phyloP scores from a whole-genome alignment of 2,113 vertebrate species.

The Salvelinus sp. region DNA sequence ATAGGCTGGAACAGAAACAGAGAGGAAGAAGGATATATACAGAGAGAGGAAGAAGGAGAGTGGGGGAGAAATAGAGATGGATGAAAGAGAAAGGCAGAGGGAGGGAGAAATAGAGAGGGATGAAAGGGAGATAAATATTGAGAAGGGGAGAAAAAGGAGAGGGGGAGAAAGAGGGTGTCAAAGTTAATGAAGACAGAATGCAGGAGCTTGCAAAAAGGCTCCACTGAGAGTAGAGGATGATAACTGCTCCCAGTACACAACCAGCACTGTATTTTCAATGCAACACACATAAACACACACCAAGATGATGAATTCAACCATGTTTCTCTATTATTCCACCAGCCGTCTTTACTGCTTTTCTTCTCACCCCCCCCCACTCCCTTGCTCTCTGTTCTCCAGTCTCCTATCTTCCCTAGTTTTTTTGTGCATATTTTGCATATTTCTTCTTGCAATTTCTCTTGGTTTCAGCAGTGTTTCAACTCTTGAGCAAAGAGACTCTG shows the following conservation, averaged over 20 bases:
- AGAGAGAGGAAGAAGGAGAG: background rate
- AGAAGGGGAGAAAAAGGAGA: background rate
- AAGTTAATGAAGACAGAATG: background rate
- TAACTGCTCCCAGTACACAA: background rate
- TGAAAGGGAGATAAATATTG: background rate
- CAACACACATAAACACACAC: slow-evolving; percentile 10
- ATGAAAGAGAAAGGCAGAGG: no score
- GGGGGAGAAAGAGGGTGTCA: background rate
- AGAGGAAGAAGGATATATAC: no score
- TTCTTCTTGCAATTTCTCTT: no score
- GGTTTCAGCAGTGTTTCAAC: no score
- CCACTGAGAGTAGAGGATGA: background rate
- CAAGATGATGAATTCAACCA: background rate
- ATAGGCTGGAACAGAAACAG: no score
- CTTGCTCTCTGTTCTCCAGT: no score
- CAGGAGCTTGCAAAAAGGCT: background rate
- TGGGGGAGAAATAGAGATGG: background rate
- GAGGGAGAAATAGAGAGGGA: no score
- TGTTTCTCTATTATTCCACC: background rate
- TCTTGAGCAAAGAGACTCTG: no score
- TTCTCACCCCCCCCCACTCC: no score
- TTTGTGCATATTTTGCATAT: no score
- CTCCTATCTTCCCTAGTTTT: no score
- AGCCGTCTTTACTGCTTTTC: no score
- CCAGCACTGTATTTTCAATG: background rate